Conservation (phyloP, 2,797 vertebrate species). For the Neostethus bicornis region DNA sequence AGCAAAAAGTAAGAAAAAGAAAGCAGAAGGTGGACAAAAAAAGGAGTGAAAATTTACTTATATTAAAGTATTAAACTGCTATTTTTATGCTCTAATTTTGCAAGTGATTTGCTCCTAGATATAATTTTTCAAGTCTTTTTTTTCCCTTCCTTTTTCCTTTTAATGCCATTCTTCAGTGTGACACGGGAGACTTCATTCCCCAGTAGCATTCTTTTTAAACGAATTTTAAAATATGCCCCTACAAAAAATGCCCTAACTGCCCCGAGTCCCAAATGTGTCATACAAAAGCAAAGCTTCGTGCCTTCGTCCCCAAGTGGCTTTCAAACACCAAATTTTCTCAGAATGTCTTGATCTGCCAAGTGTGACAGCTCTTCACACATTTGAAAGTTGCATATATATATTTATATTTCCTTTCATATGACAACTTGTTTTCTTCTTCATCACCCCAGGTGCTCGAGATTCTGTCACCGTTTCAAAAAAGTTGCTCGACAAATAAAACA, state of each 20-base stretch:
- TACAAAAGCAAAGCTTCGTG: slow-evolving; percentile 59
- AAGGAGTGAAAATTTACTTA: slow-evolving; percentile 7
- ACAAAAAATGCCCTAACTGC: slow-evolving; percentile 65
- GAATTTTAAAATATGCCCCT: slow-evolving; percentile 65
- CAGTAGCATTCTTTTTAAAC: slow-evolving; percentile 34
- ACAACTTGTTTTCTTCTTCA: slow-evolving; percentile 79
- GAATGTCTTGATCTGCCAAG: slow-evolving; percentile 74
- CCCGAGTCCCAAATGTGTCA: slow-evolving; percentile 67
- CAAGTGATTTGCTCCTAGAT: slow-evolving; percentile 27
- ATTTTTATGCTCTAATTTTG: slow-evolving; percentile 8
- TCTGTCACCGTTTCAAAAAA: slow-evolving; percentile 76
- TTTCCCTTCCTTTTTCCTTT: slow-evolving; percentile 6
- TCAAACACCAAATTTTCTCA: slow-evolving; percentile 64
- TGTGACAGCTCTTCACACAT: slow-evolving; percentile 75
- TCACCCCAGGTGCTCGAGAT: slow-evolving; percentile 76
- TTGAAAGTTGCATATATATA: slow-evolving; percentile 70
- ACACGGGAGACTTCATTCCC: slow-evolving; percentile 47
- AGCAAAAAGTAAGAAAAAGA: slow-evolving; percentile 17
- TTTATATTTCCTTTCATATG: slow-evolving; percentile 72
- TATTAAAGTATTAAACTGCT: slow-evolving; percentile 15
- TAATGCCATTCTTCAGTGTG: slow-evolving; percentile 15
- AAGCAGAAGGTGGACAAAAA: slow-evolving; percentile 26
- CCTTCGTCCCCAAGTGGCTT: slow-evolving; percentile 68
- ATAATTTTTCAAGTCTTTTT: slow-evolving; percentile 19
- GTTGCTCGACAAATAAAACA: slow-evolving; percentile 70